Percentiles rank a stretch among this genome's conserved stretches.
These are phyloP conservation scores for Zophobas morio DNA, from an alignment of 1,140 invertebrate species.

Conservation along the genomic window DNA sequence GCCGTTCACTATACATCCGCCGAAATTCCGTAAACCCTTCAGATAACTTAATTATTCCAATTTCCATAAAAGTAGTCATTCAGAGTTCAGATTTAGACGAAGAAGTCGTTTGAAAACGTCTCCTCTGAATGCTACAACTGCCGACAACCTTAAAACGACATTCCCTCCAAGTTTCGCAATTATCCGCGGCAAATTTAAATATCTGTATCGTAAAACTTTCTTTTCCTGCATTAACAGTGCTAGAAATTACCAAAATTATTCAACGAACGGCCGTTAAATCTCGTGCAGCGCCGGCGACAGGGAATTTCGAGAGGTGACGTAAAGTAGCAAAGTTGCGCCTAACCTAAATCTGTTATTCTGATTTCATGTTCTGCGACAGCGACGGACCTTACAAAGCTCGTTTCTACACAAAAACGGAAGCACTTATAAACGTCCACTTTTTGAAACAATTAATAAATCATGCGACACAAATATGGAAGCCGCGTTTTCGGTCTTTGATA, in stretches of 20 bases:
- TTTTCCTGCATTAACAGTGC: background rate
- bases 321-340: background rate
- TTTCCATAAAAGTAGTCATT: no score
- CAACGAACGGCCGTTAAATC: background rate
- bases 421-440: background rate
- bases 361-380: background rate
- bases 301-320: background rate
- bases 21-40: no score
- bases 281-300: background rate
- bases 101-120: no score
- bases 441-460: background rate
- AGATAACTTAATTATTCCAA: no score
- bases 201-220: background rate
- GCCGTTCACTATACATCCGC: no score
- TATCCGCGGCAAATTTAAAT: background rate
- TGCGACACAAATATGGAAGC: background rate
- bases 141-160: no score
- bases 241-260: background rate
- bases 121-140: no score
- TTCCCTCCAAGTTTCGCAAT: background rate
- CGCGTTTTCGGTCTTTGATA: background rate
- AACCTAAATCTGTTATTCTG: background rate
- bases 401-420: background rate
- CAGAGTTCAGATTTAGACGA: no score
- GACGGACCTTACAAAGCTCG: background rate